Conservation (phyloP, 2,888 invertebrate species). For the Villa cingulata region DNA sequence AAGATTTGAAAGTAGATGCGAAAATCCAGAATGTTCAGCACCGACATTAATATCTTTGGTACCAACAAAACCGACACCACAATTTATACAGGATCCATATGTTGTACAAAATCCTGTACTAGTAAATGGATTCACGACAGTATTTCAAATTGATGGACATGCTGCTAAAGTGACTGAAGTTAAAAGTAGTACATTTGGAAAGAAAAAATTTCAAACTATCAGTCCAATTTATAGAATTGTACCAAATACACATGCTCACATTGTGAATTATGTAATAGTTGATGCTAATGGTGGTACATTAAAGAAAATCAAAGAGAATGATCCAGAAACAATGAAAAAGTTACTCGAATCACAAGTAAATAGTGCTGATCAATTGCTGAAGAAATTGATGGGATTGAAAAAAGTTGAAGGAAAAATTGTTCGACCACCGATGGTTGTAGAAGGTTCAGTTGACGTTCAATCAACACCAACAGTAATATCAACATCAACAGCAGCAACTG, state of each 20-base stretch:
- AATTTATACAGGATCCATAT: slow-evolving; percentile 21
- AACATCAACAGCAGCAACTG: background rate
- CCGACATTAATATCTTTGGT: slow-evolving; percentile 23
- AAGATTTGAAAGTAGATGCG: slow-evolving; percentile 11
- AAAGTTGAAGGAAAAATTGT: background rate
- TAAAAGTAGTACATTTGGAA: background rate
- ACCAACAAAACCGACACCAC: slow-evolving; percentile 23
- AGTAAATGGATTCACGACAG: slow-evolving; percentile 30
- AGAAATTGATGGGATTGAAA: background rate
- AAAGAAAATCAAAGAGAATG: slow-evolving; percentile 26
- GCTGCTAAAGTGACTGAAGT: slow-evolving; percentile 16
- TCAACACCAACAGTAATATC: background rate
- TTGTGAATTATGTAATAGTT: slow-evolving; percentile 31
- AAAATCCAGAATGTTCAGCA: slow-evolving; percentile 21
- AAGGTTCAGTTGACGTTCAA: background rate
- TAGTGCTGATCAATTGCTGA: slow-evolving; percentile 25
- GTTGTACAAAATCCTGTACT: slow-evolving; percentile 26
- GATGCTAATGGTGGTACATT: slow-evolving; percentile 27
- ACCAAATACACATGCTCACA: slow-evolving; percentile 32
- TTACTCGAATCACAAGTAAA: slow-evolving; percentile 27
- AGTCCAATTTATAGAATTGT: slow-evolving; percentile 28
- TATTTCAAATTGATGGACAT: slow-evolving; percentile 29
- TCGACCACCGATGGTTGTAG: background rate
- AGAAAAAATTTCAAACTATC: background rate
- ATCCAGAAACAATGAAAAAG: slow-evolving; percentile 27